Evolutionary conservation across 2,113 vertebrate genomes (phyloP), one percentile per base, ranked within the genome.

Genomic region (Sitta europaea): DNA sequence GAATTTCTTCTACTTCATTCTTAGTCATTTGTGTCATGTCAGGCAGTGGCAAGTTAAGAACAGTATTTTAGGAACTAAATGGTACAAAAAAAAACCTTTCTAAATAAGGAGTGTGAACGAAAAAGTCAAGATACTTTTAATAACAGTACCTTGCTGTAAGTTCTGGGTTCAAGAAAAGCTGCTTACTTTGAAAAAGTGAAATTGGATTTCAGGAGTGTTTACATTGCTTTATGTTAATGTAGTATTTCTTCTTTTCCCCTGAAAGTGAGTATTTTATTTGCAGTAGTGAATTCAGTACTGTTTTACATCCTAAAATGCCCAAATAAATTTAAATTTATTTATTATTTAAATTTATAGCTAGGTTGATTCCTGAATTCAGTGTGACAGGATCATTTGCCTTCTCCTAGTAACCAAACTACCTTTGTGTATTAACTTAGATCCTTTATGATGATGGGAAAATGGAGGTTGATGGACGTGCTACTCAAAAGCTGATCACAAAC

Each of bases 361-460:
- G 6, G 5, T 40, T 54, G 11, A 35, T 86, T 88, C 50, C 20
- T 81, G 11, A 77, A 47, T 87, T 74, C 23, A 66, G 2, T 65
- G 17, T 85, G 43, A 33, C 16, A 19, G 6, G 31, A 53, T 40
- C 20, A 45, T 31, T 72, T 90, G 6, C 15, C 42, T 90, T 93
- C 12, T 62, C 28, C 55, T 47, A 45, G 22, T 92, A 88, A 92
- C 19, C 28, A 81, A 94, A 45, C 7, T 18, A 33, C 47, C 28
- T 51, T 83, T 93, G 4, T 90, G 2, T 90, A 5, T 95, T 53
- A 76, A 62, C 73, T 47, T 97, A 99, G 99, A 99, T 99, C 96
- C 98, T 99, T 71, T 99, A 99, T n/a, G 99, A 99, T 95, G 99
- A 99, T 31, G 99, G 99, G 10, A 99, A 99, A 97, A 99, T 99